A percentile compares a stretch with the other conserved stretches of the same genome.
phyloP scores from a whole-genome alignment of 2,888 invertebrate genomes.

The Mythimna pallens region DNA sequence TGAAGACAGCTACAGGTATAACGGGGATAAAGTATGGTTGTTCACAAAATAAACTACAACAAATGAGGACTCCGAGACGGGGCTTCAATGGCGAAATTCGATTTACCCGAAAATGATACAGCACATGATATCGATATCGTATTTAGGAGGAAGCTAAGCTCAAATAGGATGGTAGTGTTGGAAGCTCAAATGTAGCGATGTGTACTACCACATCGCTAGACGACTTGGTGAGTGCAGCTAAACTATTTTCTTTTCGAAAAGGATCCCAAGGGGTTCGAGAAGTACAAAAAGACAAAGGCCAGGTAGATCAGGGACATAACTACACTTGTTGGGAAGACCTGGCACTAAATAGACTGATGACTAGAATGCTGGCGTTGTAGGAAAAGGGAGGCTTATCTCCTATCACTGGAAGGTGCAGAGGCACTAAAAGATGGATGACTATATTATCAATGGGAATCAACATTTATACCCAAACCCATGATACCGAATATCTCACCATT shows the following conservation, averaged over 20 bases:
- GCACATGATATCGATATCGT: background rate
- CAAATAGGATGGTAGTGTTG: background rate
- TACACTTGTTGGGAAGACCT: background rate
- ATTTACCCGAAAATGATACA: background rate
- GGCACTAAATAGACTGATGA: background rate
- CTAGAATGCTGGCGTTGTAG: background rate
- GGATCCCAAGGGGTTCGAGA: background rate
- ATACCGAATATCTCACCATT: background rate
- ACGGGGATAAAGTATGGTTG: background rate
- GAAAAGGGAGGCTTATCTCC: background rate
- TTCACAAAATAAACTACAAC: background rate
- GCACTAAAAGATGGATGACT: background rate
- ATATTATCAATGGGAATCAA: background rate
- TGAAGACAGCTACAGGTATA: background rate
- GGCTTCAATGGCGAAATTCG: background rate
- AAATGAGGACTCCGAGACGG: background rate
- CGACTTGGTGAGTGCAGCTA: background rate
- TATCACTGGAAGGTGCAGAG: background rate
- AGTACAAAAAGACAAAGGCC: background rate
- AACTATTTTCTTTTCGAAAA: background rate
- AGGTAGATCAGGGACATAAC: background rate
- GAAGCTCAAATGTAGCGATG: background rate
- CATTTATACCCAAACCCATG: too few species aligned
- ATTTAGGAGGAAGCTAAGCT: background rate
- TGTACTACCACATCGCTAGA: background rate